Percentiles rank a stretch among this genome's conserved stretches.
Conservation (phyloP, 2,797 vertebrate species). For the Malacoctenus gilli region DNA sequence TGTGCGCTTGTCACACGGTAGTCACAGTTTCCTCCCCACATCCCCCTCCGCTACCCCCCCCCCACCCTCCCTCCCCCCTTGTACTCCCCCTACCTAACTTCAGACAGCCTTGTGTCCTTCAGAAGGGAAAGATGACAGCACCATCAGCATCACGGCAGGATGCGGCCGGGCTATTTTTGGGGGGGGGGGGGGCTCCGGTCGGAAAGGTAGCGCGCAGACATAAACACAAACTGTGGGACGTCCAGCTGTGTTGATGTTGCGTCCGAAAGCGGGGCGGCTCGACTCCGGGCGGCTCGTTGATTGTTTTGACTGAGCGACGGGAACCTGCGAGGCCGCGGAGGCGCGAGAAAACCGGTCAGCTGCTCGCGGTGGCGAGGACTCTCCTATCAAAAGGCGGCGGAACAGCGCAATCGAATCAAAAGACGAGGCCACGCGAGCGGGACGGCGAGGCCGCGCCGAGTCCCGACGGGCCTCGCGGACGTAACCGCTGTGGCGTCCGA, state of each 20-base stretch:
- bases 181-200: slow-evolving; percentile 63
- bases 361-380: slow-evolving; percentile 3
- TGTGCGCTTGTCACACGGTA: slow-evolving; percentile 84
- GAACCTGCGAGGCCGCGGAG: slow-evolving; percentile 25
- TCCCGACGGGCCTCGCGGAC: too few species aligned
- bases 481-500: too few species aligned
- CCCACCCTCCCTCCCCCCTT: slow-evolving; percentile 27
- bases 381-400: slow-evolving; percentile 1
- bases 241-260: slow-evolving; percentile 80
- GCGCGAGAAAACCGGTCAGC: slow-evolving; percentile 33
- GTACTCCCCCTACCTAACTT: slow-evolving; percentile 66
- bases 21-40: slow-evolving; percentile 76
- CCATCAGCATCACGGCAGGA: slow-evolving; percentile 80
- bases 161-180: slow-evolving; percentile 74
- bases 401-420: too few species aligned
- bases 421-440: too few species aligned
- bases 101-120: slow-evolving; percentile 81
- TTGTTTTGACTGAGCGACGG: slow-evolving; percentile 70
- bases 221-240: slow-evolving; percentile 82
- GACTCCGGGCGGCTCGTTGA: slow-evolving; percentile 41
- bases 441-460: too few species aligned
- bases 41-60: slow-evolving; percentile 16
- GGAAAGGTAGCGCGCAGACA: slow-evolving; percentile 81
- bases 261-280: slow-evolving; percentile 69
- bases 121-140: slow-evolving; percentile 78